Evolutionary conservation across 2,113 vertebrate genomes (phyloP).

Genomic region (Circaetus gallicus): DNA sequence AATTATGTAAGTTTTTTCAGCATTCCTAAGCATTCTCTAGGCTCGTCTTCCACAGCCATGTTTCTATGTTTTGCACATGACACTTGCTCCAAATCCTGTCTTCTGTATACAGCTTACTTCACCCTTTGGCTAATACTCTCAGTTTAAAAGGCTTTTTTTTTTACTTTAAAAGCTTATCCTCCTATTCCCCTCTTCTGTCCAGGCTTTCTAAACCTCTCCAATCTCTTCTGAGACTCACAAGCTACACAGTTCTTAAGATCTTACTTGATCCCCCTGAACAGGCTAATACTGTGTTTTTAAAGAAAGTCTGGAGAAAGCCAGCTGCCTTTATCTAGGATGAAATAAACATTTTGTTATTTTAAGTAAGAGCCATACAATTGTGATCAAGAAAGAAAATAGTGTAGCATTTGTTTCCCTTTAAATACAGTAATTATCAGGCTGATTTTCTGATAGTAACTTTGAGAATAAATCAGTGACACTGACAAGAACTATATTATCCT

Average conservation of each 20-base stretch:
- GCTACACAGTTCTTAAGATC: background rate
- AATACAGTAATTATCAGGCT: background rate
- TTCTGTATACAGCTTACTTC: background rate
- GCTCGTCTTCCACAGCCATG: background rate
- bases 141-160: slow-evolving; percentile 3
- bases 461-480: background rate
- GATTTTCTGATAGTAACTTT: background rate
- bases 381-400: background rate
- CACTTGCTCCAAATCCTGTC: background rate
- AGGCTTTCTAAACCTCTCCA: background rate
- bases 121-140: background rate
- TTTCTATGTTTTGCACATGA: background rate
- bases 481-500: background rate
- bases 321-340: background rate
- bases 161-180: background rate
- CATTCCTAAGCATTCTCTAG: background rate
- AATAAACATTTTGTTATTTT: background rate
- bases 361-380: background rate
- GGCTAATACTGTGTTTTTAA: background rate
- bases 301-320: background rate
- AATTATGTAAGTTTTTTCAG: background rate
- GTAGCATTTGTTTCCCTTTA: background rate
- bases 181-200: background rate
- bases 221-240: background rate
- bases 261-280: background rate